phyloP scores from a whole-genome alignment of 2,797 vertebrate genomes.

The Telmatherina bonti region DNA sequence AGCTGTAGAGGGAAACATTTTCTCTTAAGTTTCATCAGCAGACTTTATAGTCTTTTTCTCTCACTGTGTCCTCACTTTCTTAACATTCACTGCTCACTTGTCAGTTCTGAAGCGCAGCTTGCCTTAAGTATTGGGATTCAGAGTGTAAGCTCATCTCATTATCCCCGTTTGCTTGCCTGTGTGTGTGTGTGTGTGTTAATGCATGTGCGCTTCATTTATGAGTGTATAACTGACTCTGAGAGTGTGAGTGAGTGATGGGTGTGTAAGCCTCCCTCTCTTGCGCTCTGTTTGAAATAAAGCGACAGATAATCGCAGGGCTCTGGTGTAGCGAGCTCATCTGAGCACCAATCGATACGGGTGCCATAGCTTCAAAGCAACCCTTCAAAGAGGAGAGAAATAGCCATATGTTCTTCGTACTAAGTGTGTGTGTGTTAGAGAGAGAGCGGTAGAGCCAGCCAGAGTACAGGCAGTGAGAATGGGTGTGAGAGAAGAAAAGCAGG shows the following conservation, averaged over 20 bases:
- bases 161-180: slow-evolving; percentile 65
- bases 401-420: slow-evolving; percentile 72
- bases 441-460: slow-evolving; percentile 3
- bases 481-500: slow-evolving; percentile 46
- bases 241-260: slow-evolving; percentile 77
- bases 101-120: slow-evolving; percentile 75
- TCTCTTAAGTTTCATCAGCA: slow-evolving; percentile 78
- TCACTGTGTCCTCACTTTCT: slow-evolving; percentile 66
- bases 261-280: slow-evolving; percentile 76
- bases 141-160: slow-evolving; percentile 77
- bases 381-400: slow-evolving; percentile 80
- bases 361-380: slow-evolving; percentile 81
- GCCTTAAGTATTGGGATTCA: slow-evolving; percentile 77
- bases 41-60: slow-evolving; percentile 69
- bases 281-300: slow-evolving; percentile 81
- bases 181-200: slow-evolving; percentile 18
- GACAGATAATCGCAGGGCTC: slow-evolving; percentile 83
- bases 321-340: slow-evolving; percentile 80
- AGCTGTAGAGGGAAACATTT: slow-evolving; percentile 51
- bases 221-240: slow-evolving; percentile 70
- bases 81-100: slow-evolving; percentile 74
- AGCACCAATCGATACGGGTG: slow-evolving; percentile 80
- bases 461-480: slow-evolving; percentile 6
- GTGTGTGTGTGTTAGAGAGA: slow-evolving; percentile 33
- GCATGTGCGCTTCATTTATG: slow-evolving; percentile 49